Percentiles rank a stretch among this genome's conserved stretches.
Evolutionary conservation across 2,113 vertebrate species (phyloP).

Genomic region (Noctilio leporinus): DNA sequence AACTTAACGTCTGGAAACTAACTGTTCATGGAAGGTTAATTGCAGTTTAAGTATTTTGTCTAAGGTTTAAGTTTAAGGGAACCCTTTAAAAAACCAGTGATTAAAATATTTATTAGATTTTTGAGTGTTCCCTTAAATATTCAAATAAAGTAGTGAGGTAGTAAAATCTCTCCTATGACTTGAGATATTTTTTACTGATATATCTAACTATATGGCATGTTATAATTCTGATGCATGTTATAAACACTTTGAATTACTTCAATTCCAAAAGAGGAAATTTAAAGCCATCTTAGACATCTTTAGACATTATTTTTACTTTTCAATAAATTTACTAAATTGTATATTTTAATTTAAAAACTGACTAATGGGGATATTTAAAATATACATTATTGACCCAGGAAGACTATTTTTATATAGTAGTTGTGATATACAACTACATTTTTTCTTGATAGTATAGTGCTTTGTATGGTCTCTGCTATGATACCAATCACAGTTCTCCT

Average conservation of each 20-base stretch:
- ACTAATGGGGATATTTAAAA: neutral
- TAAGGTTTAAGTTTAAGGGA: neutral
- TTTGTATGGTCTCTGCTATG: neutral
- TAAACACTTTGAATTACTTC: neutral
- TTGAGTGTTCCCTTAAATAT: neutral
- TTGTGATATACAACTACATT: neutral
- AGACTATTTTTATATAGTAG: neutral
- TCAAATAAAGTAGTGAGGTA: neutral
- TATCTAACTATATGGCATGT: neutral
- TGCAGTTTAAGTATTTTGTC: neutral
- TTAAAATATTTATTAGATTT: neutral
- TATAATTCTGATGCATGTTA: neutral
- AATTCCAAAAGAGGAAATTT: neutral
- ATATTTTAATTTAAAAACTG: neutral
- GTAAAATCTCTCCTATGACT: neutral
- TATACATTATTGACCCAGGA: neutral
- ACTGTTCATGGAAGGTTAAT: neutral
- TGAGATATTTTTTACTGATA: neutral
- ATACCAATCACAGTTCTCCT: neutral
- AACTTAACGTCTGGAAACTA: neutral
- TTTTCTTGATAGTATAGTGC: neutral
- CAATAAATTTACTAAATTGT: neutral
- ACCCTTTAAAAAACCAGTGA: neutral
- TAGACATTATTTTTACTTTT: neutral
- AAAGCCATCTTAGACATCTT: neutral